Conservation (phyloP, 2,797 vertebrate genomes). For the Melanotaenia trifasciata region DNA sequence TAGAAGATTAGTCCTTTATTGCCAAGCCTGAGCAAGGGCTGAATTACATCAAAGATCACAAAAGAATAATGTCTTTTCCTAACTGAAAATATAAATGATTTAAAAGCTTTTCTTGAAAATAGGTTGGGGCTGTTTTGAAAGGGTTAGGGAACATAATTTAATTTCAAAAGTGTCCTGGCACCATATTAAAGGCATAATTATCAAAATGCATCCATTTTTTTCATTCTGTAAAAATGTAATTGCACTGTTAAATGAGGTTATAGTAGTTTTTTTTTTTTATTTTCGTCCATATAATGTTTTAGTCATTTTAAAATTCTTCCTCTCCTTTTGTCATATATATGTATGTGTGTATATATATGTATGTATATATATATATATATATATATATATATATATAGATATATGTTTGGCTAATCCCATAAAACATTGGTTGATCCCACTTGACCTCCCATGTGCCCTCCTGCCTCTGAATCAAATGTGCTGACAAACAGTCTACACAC, state of each 20-base stretch:
- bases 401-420: too few relatives aligned
- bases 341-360: too few relatives aligned
- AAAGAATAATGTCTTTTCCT: slow-evolving; percentile 17
- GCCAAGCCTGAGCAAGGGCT: slow-evolving; percentile 5
- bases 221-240: not conserved
- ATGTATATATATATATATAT: too few relatives aligned
- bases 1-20: slow-evolving; percentile 34
- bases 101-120: slow-evolving; percentile 33
- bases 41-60: slow-evolving; percentile 22
- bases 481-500: slow-evolving; percentile 11
- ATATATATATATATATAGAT: too few relatives aligned
- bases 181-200: slow-evolving; percentile 34
- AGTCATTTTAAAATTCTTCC: not conserved
- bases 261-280: not conserved
- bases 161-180: slow-evolving; percentile 9
- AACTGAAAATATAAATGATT: slow-evolving; percentile 9
- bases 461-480: slow-evolving; percentile 27
- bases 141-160: slow-evolving; percentile 16
- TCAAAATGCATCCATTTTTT: slow-evolving; percentile 21
- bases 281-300: not conserved
- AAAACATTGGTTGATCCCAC: not conserved
- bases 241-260: not conserved
- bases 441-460: not conserved
- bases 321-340: not conserved
- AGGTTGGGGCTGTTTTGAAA: slow-evolving; percentile 6